A percentile compares a stretch with the other conserved stretches of the same genome.
These are phyloP conservation scores for Capitella teleta DNA, from an alignment of 1,140 invertebrate species.

Conservation along the genomic window DNA sequence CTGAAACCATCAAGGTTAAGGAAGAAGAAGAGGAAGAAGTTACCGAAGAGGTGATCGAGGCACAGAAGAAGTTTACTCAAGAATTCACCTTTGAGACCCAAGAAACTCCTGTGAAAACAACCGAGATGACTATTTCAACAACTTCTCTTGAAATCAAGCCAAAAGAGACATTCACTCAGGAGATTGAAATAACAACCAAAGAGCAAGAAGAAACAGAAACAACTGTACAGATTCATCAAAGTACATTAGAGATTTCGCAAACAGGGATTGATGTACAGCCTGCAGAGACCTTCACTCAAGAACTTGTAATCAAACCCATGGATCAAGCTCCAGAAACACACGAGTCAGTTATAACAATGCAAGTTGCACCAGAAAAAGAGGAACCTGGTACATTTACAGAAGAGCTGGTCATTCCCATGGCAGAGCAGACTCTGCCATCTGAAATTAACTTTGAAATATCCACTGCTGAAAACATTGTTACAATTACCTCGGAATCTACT, in stretches of 20 bases:
- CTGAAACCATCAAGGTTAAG: constrained; percentile 1
- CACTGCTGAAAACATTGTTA: constrained; percentile 4
- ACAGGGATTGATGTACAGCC: constrained; percentile 9
- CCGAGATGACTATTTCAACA: constrained; percentile 2
- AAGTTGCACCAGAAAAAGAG: not conserved
- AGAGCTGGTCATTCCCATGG: not conserved
- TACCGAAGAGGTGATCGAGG: constrained; percentile 1
- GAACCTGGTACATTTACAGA: not conserved
- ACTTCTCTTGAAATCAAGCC: constrained; percentile 7
- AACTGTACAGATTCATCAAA: constrained; percentile 1
- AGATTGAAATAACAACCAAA: constrained; percentile 11
- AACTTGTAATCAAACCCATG: constrained; percentile 7
- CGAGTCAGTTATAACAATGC: not conserved
- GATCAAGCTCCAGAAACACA: not conserved
- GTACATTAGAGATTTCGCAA: constrained; percentile 4
- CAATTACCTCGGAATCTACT: not conserved
- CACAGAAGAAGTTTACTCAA: constrained; percentile 1
- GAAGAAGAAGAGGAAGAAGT: constrained; percentile 8
- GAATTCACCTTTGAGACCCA: constrained; percentile 3
- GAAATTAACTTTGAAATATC: constrained; percentile 7
- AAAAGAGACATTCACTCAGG: constrained; percentile 8
- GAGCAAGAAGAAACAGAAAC: constrained; percentile 7
- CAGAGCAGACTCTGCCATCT: constrained; percentile 8
- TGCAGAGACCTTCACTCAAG: constrained; percentile 11
- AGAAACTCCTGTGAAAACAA: not conserved